These are phyloP conservation scores for Ganaspis brasiliensis DNA, from an alignment of 2,888 invertebrate genomes.

Conservation along the genomic window DNA sequence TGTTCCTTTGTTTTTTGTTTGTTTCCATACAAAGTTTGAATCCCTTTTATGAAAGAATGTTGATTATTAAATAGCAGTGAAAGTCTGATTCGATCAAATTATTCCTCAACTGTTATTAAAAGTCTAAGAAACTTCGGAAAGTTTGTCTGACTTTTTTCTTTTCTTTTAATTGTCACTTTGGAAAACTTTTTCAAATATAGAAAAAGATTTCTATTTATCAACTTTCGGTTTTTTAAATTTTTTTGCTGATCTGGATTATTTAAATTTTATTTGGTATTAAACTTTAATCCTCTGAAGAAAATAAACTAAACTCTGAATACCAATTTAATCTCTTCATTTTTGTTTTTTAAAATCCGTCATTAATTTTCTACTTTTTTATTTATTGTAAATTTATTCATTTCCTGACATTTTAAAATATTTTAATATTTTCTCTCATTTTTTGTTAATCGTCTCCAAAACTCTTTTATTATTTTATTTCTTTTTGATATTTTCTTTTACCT, in stretches of 20 bases:
- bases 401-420: too few species aligned
- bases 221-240: not conserved
- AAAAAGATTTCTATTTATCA: not conserved
- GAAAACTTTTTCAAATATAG: not conserved
- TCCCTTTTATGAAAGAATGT: not conserved
- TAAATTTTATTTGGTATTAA: not conserved
- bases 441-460: too few species aligned
- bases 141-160: not conserved
- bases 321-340: too few species aligned
- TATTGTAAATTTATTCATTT: too few species aligned
- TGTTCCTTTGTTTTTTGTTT: too few species aligned
- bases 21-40: not conserved
- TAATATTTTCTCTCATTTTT: too few species aligned
- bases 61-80: conserved; percentile 16
- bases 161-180: not conserved
- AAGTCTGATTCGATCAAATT: conserved; percentile 15
- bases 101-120: conserved; percentile 22
- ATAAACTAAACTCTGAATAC: too few species aligned
- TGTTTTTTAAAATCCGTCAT: not conserved
- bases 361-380: not conserved
- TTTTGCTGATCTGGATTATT: not conserved
- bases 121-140: not conserved
- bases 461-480: too few species aligned
- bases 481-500: too few species aligned
- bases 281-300: too few species aligned